phyloP scores from a whole-genome alignment of 2,888 invertebrate species.

The Lithodes maja region DNA sequence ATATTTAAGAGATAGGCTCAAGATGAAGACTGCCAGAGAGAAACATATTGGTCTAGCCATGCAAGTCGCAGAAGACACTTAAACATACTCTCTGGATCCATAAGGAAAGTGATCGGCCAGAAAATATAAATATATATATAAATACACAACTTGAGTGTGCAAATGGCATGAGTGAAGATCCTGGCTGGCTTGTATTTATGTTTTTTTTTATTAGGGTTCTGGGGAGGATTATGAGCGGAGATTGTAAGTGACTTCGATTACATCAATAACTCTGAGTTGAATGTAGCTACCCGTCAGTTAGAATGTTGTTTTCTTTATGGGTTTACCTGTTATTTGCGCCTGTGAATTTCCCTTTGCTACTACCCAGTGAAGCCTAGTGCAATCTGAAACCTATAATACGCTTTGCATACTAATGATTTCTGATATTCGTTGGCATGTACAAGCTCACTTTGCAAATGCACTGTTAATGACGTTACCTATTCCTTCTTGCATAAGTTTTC shows the following conservation, averaged over 20 bases:
- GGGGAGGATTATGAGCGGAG: slow-evolving; percentile 9
- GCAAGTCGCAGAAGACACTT: slow-evolving; percentile 17
- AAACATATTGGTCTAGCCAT: slow-evolving; percentile 1
- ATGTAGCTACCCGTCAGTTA: neutral
- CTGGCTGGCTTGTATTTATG: slow-evolving; percentile 41
- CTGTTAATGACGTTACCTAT: too few relatives aligned
- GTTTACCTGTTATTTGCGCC: neutral
- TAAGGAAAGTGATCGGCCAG: slow-evolving; percentile 2
- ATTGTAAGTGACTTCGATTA: neutral
- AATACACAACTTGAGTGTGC: slow-evolving; percentile 64
- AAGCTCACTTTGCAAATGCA: too few relatives aligned
- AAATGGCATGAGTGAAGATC: slow-evolving; percentile 68
- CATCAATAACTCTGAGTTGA: neutral
- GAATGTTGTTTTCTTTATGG: neutral
- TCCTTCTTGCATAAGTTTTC: too few relatives aligned
- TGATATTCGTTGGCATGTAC: too few relatives aligned
- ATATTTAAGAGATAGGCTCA: neutral
- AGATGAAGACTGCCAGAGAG: neutral
- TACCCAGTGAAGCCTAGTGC: too few relatives aligned
- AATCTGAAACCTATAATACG: too few relatives aligned
- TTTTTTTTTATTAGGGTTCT: neutral
- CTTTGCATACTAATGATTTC: too few relatives aligned
- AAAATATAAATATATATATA: slow-evolving; percentile 26
- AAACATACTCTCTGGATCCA: slow-evolving; percentile 11
- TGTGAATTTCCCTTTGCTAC: neutral